Percentiles rank a stretch among this genome's conserved stretches.
Conservation (phyloP, 2,888 invertebrate genomes). For the Himalopsyche kuldschensis region DNA sequence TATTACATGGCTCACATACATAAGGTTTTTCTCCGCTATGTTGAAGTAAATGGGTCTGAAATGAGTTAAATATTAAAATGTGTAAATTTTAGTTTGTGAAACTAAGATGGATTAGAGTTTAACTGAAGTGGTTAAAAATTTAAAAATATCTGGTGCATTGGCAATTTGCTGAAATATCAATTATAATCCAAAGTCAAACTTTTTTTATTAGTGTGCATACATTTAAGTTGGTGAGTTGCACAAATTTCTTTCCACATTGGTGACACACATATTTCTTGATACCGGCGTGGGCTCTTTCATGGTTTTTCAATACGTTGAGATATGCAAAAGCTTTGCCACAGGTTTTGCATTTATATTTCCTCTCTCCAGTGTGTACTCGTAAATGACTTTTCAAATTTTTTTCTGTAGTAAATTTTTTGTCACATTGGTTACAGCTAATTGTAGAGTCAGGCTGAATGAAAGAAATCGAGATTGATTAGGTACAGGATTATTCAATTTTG, state of each 20-base stretch:
- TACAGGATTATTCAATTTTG: no score
- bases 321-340: constrained; percentile 58
- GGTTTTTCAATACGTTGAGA: constrained; percentile 56
- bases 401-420: constrained; percentile 47
- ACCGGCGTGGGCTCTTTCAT: constrained; percentile 55
- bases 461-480: neutral
- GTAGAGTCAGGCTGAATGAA: constrained; percentile 27
- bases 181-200: neutral
- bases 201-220: neutral
- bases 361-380: constrained; percentile 54
- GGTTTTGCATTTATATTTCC: constrained; percentile 52
- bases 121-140: neutral
- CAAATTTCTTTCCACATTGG: constrained; percentile 49
- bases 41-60: constrained; percentile 32
- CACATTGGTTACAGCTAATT: constrained; percentile 32
- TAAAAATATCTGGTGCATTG: neutral
- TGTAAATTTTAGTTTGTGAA: neutral
- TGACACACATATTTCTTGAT: constrained; percentile 54
- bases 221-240: constrained; percentile 37
- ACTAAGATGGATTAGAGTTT: no score
- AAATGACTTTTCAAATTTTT: constrained; percentile 56
- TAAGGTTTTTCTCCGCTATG: constrained; percentile 38
- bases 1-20: constrained; percentile 27
- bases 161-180: neutral
- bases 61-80: neutral